phyloP scores from a whole-genome alignment of 2,888 invertebrate genomes.

The Calephelis perditalis region DNA sequence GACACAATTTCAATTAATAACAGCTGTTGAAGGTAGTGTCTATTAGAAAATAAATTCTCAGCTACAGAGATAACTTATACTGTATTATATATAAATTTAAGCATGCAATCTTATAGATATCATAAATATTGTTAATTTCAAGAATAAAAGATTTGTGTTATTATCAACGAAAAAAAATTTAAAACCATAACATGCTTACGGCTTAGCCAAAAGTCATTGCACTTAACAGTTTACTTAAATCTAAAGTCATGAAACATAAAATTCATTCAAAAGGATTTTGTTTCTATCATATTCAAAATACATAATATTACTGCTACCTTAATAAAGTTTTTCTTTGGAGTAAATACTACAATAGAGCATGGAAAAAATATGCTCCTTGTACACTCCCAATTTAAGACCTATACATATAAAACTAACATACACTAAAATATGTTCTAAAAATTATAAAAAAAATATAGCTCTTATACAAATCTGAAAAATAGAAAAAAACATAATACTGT shows the following conservation, averaged over 20 bases:
- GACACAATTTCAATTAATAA: too few species aligned
- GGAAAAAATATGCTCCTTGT: slow-evolving; percentile 41
- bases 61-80: too few species aligned
- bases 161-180: slow-evolving; percentile 49
- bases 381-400: slow-evolving; percentile 45
- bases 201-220: slow-evolving; percentile 72
- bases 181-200: slow-evolving; percentile 59
- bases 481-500: slow-evolving; percentile 76
- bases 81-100: not conserved
- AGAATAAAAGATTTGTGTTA: slow-evolving; percentile 55
- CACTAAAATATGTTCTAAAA: slow-evolving; percentile 45
- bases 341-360: slow-evolving; percentile 46
- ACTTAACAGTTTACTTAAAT: slow-evolving; percentile 53
- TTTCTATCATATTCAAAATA: slow-evolving; percentile 47
- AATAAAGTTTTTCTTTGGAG: slow-evolving; percentile 51
- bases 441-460: slow-evolving; percentile 69
- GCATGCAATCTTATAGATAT: slow-evolving; percentile 36
- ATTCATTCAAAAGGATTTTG: slow-evolving; percentile 41
- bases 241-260: slow-evolving; percentile 43
- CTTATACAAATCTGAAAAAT: slow-evolving; percentile 54
- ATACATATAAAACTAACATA: slow-evolving; percentile 42
- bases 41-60: too few species aligned
- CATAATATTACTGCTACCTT: slow-evolving; percentile 37
- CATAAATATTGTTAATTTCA: slow-evolving; percentile 21
- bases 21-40: too few species aligned